These are phyloP conservation scores for Scolopax rusticola DNA, from an alignment of 2,797 vertebrate genomes.

Conservation along the genomic window DNA sequence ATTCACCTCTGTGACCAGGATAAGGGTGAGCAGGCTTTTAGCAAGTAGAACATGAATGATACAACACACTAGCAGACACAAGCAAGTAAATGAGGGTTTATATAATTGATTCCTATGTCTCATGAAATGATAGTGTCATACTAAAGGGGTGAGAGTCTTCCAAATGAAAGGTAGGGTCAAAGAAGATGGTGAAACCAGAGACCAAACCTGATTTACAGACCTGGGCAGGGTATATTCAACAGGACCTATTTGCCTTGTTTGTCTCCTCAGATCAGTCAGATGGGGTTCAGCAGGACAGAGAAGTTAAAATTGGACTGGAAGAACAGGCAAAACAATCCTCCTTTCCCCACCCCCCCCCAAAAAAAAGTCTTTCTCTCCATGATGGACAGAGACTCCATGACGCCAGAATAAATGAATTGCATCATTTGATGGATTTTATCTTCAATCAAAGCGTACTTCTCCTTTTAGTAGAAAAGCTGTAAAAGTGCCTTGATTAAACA, in stretches of 20 bases:
- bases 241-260: neutral
- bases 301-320: slow-evolving; percentile 15
- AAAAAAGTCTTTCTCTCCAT: neutral
- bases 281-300: neutral
- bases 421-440: slow-evolving; percentile 58
- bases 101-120: neutral
- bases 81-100: neutral
- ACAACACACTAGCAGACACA: neutral
- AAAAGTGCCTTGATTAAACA: slow-evolving; percentile 59
- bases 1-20: neutral
- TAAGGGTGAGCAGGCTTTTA: neutral
- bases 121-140: neutral
- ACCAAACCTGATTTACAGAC: neutral
- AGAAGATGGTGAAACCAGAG: neutral
- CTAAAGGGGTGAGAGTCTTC: neutral
- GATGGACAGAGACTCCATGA: neutral
- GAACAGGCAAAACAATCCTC: neutral
- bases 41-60: neutral
- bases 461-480: slow-evolving; percentile 30
- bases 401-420: slow-evolving; percentile 51
- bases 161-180: neutral
- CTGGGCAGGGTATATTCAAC: neutral
- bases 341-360: accelerated
- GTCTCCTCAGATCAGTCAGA: neutral
- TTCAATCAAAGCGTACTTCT: slow-evolving; percentile 23